Evolutionary conservation across 2,797 vertebrate genomes (phyloP), one percentile per base, ranked within the genome.

Genomic region (Chelon auratus): DNA sequence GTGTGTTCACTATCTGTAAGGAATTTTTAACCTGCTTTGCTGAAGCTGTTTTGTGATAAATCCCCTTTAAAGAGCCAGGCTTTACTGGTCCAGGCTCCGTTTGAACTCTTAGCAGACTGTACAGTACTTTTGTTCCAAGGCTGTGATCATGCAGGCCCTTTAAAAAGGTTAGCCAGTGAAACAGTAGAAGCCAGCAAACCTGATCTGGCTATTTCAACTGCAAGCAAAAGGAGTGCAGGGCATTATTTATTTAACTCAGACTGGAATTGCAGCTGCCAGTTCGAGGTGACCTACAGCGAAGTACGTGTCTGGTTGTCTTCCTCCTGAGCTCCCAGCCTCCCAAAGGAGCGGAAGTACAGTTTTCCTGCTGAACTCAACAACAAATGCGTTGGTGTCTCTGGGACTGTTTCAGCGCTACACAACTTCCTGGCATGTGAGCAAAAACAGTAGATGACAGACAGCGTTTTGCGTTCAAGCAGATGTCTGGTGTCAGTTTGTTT

Each of bases 221-320:
- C 75, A 80, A 76, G 82, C 73, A 86, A 76, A 75, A 83, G 61
- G 62, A 91, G 86, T 43, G 22, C 68, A 74, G 62, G 84, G 72
- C 89, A 95, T 96, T 94, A 96, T 94, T 96, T 92, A 96, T 96
- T 93, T 91, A 88, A 92, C 84, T 77, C 54, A 84, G 80, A 60
- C 72, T 17, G 75, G 89, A 86, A 86, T 70, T 63, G 73, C 79
- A 62, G 59, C 65, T 50, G 65, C 24, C 63, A 54, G 64, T 69
- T 56, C 33, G 47, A 88, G 77, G 66, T 78, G 83, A 74, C 62
- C 82, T 47, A 24, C 37, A 36, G 20, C 6, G 26, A 43, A 33
- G 6, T 39, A 17, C 48, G 22, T 70, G 81, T 72, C 0, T 55
- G 73, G 81, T 45, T 50, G 65, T 63, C 11, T 79, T 39, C 40